Base-by-base conservation (phyloP, 1,140 invertebrate species). In the Gyrodactylus bullatarudis region DNA sequence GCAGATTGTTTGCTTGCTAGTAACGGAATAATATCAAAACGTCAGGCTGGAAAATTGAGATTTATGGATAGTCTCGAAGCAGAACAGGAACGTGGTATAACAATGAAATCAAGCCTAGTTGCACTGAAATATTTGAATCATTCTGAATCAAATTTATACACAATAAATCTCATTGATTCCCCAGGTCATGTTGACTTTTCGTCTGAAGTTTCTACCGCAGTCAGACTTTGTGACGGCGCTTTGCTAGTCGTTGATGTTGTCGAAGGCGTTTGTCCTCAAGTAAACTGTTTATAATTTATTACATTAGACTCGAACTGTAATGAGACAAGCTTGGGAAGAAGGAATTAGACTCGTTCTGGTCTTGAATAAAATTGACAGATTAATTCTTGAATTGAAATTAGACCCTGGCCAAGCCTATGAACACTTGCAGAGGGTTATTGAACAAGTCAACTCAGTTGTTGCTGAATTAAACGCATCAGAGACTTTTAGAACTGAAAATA, bases 341-440 rank as follows among this genome's bases (percentile, higher is more conserved):
- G 87, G 93, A 80, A 97, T 98, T 78, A 95, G 95, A 86, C 93
- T 93, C 73, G 89, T 97, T 77, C 84, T 97, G 75, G 96, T 98
- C 86, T 96, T 97, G 92, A 97, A 98, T 87, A 97, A 97, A 83
- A 96, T 98, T 92, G 94, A 98, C 84, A 87, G 92, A 78, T 92
- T 91, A 77, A 84, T 97, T 54, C 83, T 96, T 0, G 93, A 96
- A 81, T 83, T 97, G 78, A 91, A 97, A 80, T 83, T 96, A 76
- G 91, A 90, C 71, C 73, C 75, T 20, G 94, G 98, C 84, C 91
- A 95, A 81, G 84, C 99, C 21, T 99, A 93, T 82, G 94, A 98
- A 83, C 96, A 92, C 78, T 98, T 99, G 86, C 90, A 94, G 83
- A 88, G 93, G 85, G 97, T 97, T 82, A 91, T 98, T 77, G 95